Conservation (phyloP, 2,113 vertebrate species). For the Datnioides undecimradiatus region DNA sequence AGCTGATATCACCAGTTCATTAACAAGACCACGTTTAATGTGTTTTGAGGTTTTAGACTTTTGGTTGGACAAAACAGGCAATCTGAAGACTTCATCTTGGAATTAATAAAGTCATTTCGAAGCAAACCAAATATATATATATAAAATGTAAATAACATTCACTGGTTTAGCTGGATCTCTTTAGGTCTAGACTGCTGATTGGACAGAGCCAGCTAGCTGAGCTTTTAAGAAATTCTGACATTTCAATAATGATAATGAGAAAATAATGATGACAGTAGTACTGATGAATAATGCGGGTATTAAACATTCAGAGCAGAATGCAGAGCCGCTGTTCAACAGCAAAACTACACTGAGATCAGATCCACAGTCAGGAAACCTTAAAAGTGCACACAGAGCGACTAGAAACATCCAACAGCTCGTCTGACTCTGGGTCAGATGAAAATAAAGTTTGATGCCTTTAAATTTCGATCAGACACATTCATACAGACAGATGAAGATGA, state of each 20-base stretch:
- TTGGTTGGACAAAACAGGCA: background rate
- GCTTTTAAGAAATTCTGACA: background rate
- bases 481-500: background rate
- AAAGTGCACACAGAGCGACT: background rate
- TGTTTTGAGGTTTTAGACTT: background rate
- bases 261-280: too few relatives aligned
- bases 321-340: background rate
- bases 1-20: background rate
- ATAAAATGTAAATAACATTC: background rate
- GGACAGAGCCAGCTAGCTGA: background rate
- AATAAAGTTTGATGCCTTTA: constrained; percentile 25
- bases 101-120: background rate
- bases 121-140: too few relatives aligned
- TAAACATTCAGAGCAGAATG: too few relatives aligned
- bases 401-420: background rate
- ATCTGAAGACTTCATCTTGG: too few relatives aligned
- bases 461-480: constrained; percentile 32
- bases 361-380: background rate
- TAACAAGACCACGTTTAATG: too few relatives aligned
- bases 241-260: background rate
- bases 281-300: too few relatives aligned
- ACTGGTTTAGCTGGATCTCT: background rate
- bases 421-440: background rate
- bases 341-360: background rate
- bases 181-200: background rate